Percentiles rank a stretch among this genome's conserved stretches.
These are phyloP conservation scores for Sternotherus odoratus DNA, from an alignment of 2,797 vertebrate genomes.

Conservation along the genomic window DNA sequence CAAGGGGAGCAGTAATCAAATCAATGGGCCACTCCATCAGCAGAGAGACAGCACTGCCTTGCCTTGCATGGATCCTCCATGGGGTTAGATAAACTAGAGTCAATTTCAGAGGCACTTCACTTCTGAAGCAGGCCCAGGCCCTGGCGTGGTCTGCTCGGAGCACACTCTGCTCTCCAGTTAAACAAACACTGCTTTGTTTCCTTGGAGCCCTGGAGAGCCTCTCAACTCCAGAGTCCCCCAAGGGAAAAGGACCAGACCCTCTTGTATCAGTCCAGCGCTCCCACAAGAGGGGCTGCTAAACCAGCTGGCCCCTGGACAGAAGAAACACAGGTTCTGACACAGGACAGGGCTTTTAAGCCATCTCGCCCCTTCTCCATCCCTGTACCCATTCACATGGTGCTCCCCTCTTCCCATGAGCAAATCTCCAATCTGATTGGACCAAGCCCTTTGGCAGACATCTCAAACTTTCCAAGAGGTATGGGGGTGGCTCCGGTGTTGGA, in stretches of 20 bases:
- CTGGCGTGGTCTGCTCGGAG: conserved; percentile 54
- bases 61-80: conserved; percentile 1
- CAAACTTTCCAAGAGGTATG: conserved; percentile 24
- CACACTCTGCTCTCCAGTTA: conserved; percentile 65
- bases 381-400: background rate
- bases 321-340: conserved; percentile 16
- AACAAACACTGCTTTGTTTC: conserved; percentile 76
- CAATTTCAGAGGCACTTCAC: conserved; percentile 57
- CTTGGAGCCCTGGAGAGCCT: conserved; percentile 67
- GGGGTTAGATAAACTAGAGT: background rate
- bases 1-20: background rate
- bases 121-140: conserved; percentile 65
- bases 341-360: background rate
- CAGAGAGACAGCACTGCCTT: conserved; percentile 14
- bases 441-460: conserved; percentile 22
- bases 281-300: conserved; percentile 54
- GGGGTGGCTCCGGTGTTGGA: conserved; percentile 39
- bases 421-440: background rate
- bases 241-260: conserved; percentile 64
- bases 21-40: background rate
- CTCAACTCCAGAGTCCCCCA: conserved; percentile 46
- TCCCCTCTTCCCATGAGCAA: conserved; percentile 13
- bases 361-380: background rate
- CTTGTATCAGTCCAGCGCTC: conserved; percentile 65
- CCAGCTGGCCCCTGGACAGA: conserved; percentile 34